Evolutionary conservation across 2,888 invertebrate species (phyloP).

Genomic region (Laothoe populi): DNA sequence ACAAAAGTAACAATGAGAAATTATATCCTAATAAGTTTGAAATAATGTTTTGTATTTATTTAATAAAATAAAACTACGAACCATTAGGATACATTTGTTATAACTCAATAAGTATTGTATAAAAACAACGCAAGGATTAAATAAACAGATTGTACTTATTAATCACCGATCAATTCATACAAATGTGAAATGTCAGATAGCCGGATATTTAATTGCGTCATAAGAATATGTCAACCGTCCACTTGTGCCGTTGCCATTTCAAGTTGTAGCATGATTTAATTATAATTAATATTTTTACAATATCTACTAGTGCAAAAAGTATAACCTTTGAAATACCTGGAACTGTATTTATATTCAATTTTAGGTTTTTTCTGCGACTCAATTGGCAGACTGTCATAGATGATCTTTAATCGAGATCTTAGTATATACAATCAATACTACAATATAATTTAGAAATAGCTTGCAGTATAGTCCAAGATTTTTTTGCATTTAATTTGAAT

Average conservation of each 20-base stretch:
- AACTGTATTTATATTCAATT: background rate
- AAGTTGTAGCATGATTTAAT: conserved; percentile 3
- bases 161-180: background rate
- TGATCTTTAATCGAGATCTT: no score
- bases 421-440: no score
- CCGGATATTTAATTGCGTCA: conserved; percentile 9
- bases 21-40: no score
- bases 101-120: background rate
- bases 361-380: background rate
- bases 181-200: conserved; percentile 1
- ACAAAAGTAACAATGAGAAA: no score
- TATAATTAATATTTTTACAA: background rate
- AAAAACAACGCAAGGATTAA: background rate
- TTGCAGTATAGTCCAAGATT: no score
- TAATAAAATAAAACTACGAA: background rate
- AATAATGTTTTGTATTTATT: background rate
- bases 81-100: background rate
- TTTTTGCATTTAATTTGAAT: no score
- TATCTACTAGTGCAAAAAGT: background rate
- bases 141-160: background rate
- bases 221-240: background rate
- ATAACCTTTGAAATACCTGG: background rate
- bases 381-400: no score
- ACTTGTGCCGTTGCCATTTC: background rate
- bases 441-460: no score